Base-by-base conservation (phyloP, 2,797 vertebrate species). In the Alexandromys oeconomus region DNA sequence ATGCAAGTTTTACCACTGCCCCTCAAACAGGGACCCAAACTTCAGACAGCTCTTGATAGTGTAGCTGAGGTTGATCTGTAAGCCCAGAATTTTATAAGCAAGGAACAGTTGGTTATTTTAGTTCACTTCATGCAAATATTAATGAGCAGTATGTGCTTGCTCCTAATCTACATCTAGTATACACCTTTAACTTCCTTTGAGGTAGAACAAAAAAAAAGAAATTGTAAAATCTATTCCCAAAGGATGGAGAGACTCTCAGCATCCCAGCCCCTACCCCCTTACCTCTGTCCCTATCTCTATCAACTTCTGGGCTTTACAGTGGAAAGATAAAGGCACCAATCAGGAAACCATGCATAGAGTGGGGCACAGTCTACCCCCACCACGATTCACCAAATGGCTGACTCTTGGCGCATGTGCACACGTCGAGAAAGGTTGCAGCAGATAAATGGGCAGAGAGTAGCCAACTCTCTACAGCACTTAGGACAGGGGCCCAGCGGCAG, bases 341-440 rank as follows among this genome's bases (percentile, higher is more conserved):
- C 37, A 46, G 46, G 65, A 73, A 19, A 29, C 8, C 0, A 15
- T 23, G 5, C 21, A 6, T 7, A 10, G 34, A 17, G 31, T 1
- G 3, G 6, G 1, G 0, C 10, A 23, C 37, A 11, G 5, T 2
- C 23, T 40, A 57, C 10, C 0, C 7, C 4, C 4, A 31, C 5
- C 21, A 0, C 21, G 2, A 37, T 15, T 43, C 19, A 67, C 31
- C 12, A 37, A 25, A 48, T 0, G 23, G 4, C 46, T 76, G 54
- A 3, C 63, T 19, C 6, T 5, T 40, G 59, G 4, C 15, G 46
- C 3, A 9, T 17, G 29, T 23, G 1, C 15, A 37, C 21, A 5
- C 8, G 13, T 13, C 1, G 46, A n/a, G 25, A 19, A 34, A 65
- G 43, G 57, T 9, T 81, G 76, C 54, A 54, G 54, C 2, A 6